Base-by-base conservation (phyloP, 2,888 invertebrate genomes). In the Tenthredo distinguenda region DNA sequence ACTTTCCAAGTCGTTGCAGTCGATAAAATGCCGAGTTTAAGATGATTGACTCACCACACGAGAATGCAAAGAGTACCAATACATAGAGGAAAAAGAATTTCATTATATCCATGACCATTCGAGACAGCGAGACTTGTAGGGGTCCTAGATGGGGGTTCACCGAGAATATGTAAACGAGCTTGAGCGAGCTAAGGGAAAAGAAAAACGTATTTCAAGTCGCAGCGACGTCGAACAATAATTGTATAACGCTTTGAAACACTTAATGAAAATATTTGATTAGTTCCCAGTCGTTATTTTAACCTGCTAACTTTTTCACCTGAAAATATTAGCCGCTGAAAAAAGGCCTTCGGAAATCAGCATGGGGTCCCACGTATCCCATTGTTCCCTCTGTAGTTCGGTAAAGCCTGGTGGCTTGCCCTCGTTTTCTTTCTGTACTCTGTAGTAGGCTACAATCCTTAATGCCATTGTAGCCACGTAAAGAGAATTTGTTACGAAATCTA, bases 281-380 rank as follows among this genome's bases (percentile, higher is more conserved):
- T 31, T 18, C 21, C 6, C 4, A 15, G 31, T 55, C 86, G 50
- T n/a, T 31, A 58, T 31, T 47, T 86, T 18, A 31, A 34, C 9
- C 74, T 26, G 71, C 40, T 12, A 7, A 72, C 21, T 37, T 7
- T 18, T 72, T 79, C 89, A 95, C 96, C 96, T 96, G 93, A 98
- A 98, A 94, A 99, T 99, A 94, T 99, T 99, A 88, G 99, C 99
- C 26, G 99, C 99, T 21, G 99, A 99, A 94, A 99, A 99, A 84
- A 99, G 96, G 50, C 98, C 99, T 94, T 99, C 99, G 40, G 98
- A 98, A 87, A 97, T 97, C 89, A 99, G 95, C 97, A 99, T 99
- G 26, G 99, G 99, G 94, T 99, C 99, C 98, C 98, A 99, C 7
- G 99, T 97, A 94, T 99, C 98, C 99, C 99, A 99, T 89, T 98